Percentiles rank a stretch among this genome's conserved stretches.
These are phyloP conservation scores for Pemphigus obesinymphae DNA, from an alignment of 1,140 invertebrate species.

Conservation along the genomic window DNA sequence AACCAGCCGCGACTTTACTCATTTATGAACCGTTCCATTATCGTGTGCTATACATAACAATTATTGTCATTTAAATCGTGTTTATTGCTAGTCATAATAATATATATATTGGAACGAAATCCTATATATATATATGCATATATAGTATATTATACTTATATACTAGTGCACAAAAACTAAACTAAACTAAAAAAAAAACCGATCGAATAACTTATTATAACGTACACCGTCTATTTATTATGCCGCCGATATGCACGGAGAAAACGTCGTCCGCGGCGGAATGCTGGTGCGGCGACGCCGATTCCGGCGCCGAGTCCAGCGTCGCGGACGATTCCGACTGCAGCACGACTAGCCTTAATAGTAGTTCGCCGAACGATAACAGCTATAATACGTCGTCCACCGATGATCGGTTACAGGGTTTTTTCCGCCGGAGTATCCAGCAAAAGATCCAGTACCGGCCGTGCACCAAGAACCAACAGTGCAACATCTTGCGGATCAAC, in stretches of 20 bases:
- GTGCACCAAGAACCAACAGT: constrained; percentile 96
- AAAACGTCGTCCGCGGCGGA: constrained; percentile 10
- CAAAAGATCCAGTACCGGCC: constrained; percentile 97
- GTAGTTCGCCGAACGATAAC: constrained; percentile 46
- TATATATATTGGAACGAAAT: too few species aligned
- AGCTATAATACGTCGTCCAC: not conserved
- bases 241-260: constrained; percentile 31
- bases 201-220: too few species aligned
- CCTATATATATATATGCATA: too few species aligned
- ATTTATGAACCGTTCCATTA: too few species aligned
- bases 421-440: constrained; percentile 85
- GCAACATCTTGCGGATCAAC: constrained; percentile 92
- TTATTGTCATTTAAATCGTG: too few species aligned
- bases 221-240: not conserved
- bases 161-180: too few species aligned
- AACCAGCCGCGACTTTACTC: too few species aligned
- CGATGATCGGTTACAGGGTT: constrained; percentile 61
- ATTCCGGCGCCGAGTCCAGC: constrained; percentile 44
- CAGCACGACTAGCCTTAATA: constrained; percentile 53
- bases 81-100: too few species aligned
- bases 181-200: too few species aligned
- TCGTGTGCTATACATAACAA: too few species aligned
- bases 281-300: constrained; percentile 45
- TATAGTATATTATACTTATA: too few species aligned
- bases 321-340: constrained; percentile 51